Base-by-base conservation (phyloP, 2,113 vertebrate species). In the Siphamia tubifer region DNA sequence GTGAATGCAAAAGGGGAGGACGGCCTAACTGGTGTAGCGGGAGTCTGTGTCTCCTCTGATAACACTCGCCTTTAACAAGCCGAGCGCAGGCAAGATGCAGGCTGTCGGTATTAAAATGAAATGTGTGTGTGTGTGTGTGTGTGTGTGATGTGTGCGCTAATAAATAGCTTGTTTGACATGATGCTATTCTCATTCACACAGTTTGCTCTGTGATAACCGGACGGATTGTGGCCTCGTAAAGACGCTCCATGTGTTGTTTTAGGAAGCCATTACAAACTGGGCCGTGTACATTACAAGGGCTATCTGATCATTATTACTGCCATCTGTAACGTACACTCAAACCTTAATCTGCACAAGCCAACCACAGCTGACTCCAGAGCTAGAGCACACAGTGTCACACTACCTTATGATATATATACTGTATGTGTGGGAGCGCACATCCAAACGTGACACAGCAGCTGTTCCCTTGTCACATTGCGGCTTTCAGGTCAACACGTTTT, bases 301-400 rank as follows among this genome's bases (percentile, higher is more conserved):
- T 86, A 87, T 86, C 88, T 85, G 87, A 90, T 90, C 86, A 87
- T 90, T 86, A 90, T 86, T 87, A 79, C 87, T 12, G 72, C 90
- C 89, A 89, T 91, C 89, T 92, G 90, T 73, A 92, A 82, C 47
- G 53, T 76, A 82, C 88, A 80, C 87, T 88, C 77, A 19, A 74
- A 71, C 52, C 78, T 77, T 90, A 87, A 91, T 87, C 88, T 85
- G 69, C 32, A 68, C 72, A 60, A 84, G 81, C 66, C 77, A 60
- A 78, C 78, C 87, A 43, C 85, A 87, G 86, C 88, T 88, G 90
- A 90, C 87, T 84, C 77, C 77, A 65, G 68, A 70, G 68, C 64
- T 19, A 11, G 64, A 2, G 32, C 12, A 6, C 45, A 64, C 63
- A 52, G 49, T n/a, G n/a, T 45, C 68, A 21, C 57, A 42, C 72